Percentiles rank a stretch among this genome's conserved stretches.
Conservation (phyloP, 2,888 invertebrate species). For the Acronicta alni region DNA sequence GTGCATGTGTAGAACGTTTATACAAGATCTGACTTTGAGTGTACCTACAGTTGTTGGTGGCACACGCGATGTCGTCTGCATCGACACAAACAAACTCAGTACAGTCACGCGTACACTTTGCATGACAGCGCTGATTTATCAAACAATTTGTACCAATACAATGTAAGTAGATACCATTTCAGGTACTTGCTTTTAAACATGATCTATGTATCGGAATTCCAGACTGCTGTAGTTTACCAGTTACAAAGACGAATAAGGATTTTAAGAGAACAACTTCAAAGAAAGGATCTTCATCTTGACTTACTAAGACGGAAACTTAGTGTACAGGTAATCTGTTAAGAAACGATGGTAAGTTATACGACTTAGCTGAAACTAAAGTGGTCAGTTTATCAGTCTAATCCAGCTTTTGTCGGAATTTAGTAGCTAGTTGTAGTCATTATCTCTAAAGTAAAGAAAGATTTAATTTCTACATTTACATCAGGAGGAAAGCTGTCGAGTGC, state of each 20-base stretch:
- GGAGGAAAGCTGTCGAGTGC: constrained; percentile 85
- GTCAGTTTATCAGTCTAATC: background rate
- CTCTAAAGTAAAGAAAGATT: too few relatives aligned
- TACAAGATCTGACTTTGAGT: constrained; percentile 20
- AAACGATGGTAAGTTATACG: background rate
- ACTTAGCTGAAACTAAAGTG: background rate
- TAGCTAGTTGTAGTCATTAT: too few relatives aligned
- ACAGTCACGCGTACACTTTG: constrained; percentile 43
- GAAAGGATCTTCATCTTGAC: constrained; percentile 97
- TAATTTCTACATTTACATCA: constrained; percentile 29
- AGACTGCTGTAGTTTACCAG: constrained; percentile 96
- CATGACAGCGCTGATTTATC: constrained; percentile 36
- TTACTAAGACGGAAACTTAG: constrained; percentile 95
- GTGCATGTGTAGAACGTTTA: constrained; percentile 17
- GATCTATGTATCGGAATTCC: constrained; percentile 54
- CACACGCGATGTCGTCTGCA: constrained; percentile 41
- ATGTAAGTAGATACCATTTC: background rate
- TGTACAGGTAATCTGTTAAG: constrained; percentile 91
- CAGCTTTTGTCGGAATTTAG: background rate
- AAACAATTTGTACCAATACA: constrained; percentile 27
- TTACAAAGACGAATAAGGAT: constrained; percentile 96
- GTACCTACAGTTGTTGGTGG: constrained; percentile 15
- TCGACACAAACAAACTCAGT: constrained; percentile 22
- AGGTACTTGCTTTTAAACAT: background rate
- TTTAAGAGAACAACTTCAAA: constrained; percentile 96